Evolutionary conservation across 2,888 invertebrate species (phyloP).

Genomic region (Psylliodes chrysocephalus): DNA sequence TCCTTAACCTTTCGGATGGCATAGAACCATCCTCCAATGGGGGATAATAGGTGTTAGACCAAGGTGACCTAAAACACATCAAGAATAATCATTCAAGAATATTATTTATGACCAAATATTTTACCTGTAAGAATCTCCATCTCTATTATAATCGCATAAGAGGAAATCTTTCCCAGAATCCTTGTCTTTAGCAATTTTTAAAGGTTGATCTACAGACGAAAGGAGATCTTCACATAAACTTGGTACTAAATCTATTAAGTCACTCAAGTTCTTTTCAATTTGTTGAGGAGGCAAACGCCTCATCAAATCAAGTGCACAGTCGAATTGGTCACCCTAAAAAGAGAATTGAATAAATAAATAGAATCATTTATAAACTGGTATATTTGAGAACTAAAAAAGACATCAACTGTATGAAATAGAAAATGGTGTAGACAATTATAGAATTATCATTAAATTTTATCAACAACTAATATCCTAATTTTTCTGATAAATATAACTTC

Average conservation of each 20-base stretch:
- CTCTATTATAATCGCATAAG: constrained; percentile 98
- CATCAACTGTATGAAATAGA: constrained; percentile 2
- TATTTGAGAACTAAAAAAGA: no score
- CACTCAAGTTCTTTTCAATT: constrained; percentile 97
- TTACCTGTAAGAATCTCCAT: constrained; percentile 81
- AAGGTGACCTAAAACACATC: constrained; percentile 80
- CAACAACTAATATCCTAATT: background rate
- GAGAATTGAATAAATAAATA: no score
- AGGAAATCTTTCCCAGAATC: constrained; percentile 96
- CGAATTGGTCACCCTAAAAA: constrained; percentile 93
- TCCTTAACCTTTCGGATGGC: constrained; percentile 95
- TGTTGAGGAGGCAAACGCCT: constrained; percentile 98
- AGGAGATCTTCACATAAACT: constrained; percentile 95
- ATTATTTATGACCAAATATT: constrained; percentile 79
- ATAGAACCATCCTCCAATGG: constrained; percentile 97
- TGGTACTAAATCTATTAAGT: constrained; percentile 96
- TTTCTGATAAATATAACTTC: constrained; percentile 12
- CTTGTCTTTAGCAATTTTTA: constrained; percentile 96
- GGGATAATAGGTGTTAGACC: constrained; percentile 99
- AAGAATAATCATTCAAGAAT: background rate
- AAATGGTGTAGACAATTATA: background rate
- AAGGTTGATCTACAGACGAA: constrained; percentile 72
- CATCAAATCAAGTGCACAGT: constrained; percentile 99
- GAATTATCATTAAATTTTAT: constrained; percentile 1
- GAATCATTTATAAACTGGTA: background rate